phyloP scores from a whole-genome alignment of 2,888 invertebrate genomes.

The Chromoteleia sp. region DNA sequence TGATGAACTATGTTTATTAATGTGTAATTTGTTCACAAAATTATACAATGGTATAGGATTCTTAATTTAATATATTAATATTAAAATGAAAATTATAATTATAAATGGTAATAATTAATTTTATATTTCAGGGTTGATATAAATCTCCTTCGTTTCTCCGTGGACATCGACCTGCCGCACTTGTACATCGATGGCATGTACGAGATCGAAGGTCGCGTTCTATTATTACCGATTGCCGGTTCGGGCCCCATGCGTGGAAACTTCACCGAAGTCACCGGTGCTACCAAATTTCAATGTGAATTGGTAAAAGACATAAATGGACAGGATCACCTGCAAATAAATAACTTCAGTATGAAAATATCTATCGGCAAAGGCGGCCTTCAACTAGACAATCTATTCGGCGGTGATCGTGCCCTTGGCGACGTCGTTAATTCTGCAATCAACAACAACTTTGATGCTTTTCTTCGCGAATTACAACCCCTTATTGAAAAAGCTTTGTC shows the following conservation, averaged over 20 bases:
- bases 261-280: constrained; percentile 86
- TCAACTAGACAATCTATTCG: constrained; percentile 87
- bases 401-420: constrained; percentile 87
- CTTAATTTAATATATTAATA: neutral
- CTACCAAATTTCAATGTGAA: constrained; percentile 84
- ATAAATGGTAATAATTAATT: neutral
- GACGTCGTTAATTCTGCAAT: constrained; percentile 87
- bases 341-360: constrained; percentile 85
- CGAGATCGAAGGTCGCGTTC: constrained; percentile 86
- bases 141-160: constrained; percentile 85
- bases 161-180: constrained; percentile 86
- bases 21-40: too few species aligned
- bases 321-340: constrained; percentile 85
- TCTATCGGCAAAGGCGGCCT: constrained; percentile 86
- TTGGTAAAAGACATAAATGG: constrained; percentile 83
- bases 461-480: constrained; percentile 86
- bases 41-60: too few species aligned
- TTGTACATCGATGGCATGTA: constrained; percentile 87
- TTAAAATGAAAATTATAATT: neutral
- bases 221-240: constrained; percentile 87
- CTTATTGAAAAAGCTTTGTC: constrained; percentile 86
- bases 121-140: constrained; percentile 85
- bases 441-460: constrained; percentile 87
- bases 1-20: too few species aligned
- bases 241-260: constrained; percentile 87